Base-by-base conservation (phyloP, 2,888 invertebrate species). In the Drosophila histrio region DNA sequence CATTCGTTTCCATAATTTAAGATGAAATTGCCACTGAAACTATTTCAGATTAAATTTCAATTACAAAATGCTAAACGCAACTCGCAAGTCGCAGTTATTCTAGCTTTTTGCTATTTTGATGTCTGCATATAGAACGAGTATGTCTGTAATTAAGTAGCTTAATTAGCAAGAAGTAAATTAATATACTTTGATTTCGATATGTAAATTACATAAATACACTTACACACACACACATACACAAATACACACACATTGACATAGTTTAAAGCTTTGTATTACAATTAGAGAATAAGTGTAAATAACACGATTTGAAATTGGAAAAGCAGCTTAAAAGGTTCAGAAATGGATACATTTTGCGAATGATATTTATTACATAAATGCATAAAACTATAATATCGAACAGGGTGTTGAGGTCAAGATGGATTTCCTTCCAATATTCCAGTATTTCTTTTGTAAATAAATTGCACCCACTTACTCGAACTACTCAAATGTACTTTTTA, bases 21-120 rank as follows among this genome's bases (percentile, higher is more conserved):
- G 24, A 46, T 46, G 32, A 26, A 46, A 39, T 26, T 38, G 32
- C 34, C 19, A 30, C 26, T 36, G 57, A 34, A 56, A 57, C 46
- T 61, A 39, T 43, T 32, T 24, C 46, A 43, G 19, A 43, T 32
- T 54, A 53, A 64, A 72, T 75, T 81, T 71, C 52, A 49, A 77
- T 28, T 68, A 62, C 64, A 44, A 52, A 52, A 67, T 56, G 74
- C 73, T 84, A 74, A 69, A 57, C 47, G 22, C 32, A 49, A 28
- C 44, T 28, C 26, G 76, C 88, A 56, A 63, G 6, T 63, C 54
- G 62, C 41, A 66, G 46, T 49, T 87, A 83, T 72, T 86, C 72
- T 63, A 89, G 89, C 89, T 85, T 85, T 72, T 82, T 73, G 89
- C 83, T 43, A 68, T 72, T 84, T 89, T 89, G 82, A 76, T 81